Conservation (phyloP, 2,797 vertebrate genomes). For the Taeniopygia guttata region DNA sequence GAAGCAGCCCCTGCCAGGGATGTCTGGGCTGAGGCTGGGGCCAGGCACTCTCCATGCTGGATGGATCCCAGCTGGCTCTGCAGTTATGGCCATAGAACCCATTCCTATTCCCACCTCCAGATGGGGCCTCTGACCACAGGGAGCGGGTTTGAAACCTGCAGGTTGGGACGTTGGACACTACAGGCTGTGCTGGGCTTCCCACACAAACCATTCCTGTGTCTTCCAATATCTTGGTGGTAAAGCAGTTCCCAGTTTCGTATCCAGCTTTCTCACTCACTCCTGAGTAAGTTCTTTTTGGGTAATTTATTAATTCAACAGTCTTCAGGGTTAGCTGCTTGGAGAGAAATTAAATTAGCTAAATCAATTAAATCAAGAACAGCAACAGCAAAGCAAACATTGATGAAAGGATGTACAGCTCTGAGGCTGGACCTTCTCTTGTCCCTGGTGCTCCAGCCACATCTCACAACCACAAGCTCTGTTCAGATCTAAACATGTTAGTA, state of each 20-base stretch:
- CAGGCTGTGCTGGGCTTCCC: neutral
- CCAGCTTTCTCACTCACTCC: neutral
- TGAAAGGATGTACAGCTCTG: neutral
- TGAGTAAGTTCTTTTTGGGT: neutral
- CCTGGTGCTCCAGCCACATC: neutral
- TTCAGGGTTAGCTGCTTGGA: neutral
- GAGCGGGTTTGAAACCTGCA: neutral
- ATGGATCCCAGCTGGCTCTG: neutral
- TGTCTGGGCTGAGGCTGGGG: neutral
- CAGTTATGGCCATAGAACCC: neutral
- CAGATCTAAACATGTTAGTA: neutral
- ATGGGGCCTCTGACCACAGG: constrained; percentile 34
- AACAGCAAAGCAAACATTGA: neutral
- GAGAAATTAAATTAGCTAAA: neutral
- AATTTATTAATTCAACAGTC: neutral
- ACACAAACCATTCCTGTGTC: neutral
- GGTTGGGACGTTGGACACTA: neutral
- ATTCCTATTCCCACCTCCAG: constrained; percentile 43
- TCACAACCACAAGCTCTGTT: neutral
- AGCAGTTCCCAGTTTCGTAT: neutral
- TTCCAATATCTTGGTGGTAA: neutral
- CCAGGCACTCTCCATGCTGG: neutral
- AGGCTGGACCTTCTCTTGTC: neutral
- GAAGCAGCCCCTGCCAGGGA: neutral
- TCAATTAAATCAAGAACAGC: neutral